Percentiles rank a stretch among this genome's conserved stretches.
Evolutionary conservation across 2,888 invertebrate species (phyloP).

Genomic region (Hirtodrosophila trivittata): DNA sequence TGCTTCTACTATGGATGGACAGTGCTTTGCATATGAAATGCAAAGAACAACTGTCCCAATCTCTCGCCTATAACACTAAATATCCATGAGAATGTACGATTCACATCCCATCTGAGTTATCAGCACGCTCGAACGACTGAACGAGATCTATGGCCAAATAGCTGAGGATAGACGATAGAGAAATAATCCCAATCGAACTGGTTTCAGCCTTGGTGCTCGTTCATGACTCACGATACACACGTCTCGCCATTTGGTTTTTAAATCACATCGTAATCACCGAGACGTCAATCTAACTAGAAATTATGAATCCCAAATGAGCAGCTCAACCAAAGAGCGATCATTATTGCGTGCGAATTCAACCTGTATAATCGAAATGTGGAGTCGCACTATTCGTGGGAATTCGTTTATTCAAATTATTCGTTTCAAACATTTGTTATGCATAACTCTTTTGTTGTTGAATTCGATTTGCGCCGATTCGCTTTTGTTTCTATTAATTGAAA

Average conservation of each 20-base stretch:
- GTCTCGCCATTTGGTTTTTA: conserved; percentile 29
- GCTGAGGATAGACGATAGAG: neutral
- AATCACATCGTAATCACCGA: conserved; percentile 50
- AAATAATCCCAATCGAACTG: conserved; percentile 28
- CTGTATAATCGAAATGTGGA: conserved; percentile 11
- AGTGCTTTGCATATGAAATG: conserved; percentile 74
- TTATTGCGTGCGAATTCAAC: conserved; percentile 63
- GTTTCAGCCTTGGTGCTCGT: conserved; percentile 14
- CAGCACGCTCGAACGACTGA: conserved; percentile 47
- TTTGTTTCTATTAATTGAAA: conserved; percentile 72
- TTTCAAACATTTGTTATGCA: conserved; percentile 62
- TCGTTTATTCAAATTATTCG: conserved; percentile 71
- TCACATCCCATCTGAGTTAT: conserved; percentile 62
- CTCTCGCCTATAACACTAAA: too few species aligned
- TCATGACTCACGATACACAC: conserved; percentile 36
- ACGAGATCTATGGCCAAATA: conserved; percentile 9
- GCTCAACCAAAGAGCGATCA: conserved; percentile 61
- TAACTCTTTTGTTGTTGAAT: conserved; percentile 62
- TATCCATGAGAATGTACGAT: conserved; percentile 52
- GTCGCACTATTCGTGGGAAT: conserved; percentile 65
- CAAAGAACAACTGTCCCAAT: conserved; percentile 24
- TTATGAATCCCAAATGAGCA: conserved; percentile 70
- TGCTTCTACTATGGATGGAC: conserved; percentile 21
- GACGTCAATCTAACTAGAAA: conserved; percentile 65
- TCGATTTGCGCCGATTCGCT: conserved; percentile 38